Conservation (phyloP, 2,888 invertebrate genomes). For the Stenoptilia bipunctidactyla region DNA sequence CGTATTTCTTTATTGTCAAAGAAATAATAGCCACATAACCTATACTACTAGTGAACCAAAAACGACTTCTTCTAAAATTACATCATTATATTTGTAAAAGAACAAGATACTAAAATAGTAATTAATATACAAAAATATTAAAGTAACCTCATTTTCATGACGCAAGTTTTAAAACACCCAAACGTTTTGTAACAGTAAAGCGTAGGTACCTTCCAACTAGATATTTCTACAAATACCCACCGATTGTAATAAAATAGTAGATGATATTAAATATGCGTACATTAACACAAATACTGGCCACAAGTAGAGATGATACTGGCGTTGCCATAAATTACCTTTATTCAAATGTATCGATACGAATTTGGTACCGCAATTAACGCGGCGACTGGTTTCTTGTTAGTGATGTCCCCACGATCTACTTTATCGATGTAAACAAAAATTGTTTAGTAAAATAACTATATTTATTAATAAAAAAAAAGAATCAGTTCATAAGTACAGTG, state of each 20-base stretch:
- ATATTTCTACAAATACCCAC: background rate
- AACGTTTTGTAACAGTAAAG: background rate
- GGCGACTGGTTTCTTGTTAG: slow-evolving; percentile 54
- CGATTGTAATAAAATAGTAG: slow-evolving; percentile 22
- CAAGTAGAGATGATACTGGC: slow-evolving; percentile 48
- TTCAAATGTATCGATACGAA: slow-evolving; percentile 66
- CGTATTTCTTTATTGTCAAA: no score
- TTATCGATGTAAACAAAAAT: no score
- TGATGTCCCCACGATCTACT: slow-evolving; percentile 21
- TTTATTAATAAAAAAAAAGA: no score
- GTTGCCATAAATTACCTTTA: slow-evolving; percentile 64
- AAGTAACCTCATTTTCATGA: no score
- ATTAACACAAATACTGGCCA: slow-evolving; percentile 41
- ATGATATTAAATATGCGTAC: slow-evolving; percentile 35
- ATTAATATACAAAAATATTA: no score
- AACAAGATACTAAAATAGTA: background rate
- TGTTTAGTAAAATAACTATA: no score
- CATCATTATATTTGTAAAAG: background rate
- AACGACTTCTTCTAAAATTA: no score
- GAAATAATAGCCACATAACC: no score
- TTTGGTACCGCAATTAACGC: slow-evolving; percentile 68
- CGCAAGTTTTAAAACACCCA: background rate
- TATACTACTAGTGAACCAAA: no score
- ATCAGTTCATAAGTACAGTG: no score
- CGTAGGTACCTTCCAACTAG: background rate